Conservation (phyloP, 2,113 vertebrate species). For the Lepus timidus region DNA sequence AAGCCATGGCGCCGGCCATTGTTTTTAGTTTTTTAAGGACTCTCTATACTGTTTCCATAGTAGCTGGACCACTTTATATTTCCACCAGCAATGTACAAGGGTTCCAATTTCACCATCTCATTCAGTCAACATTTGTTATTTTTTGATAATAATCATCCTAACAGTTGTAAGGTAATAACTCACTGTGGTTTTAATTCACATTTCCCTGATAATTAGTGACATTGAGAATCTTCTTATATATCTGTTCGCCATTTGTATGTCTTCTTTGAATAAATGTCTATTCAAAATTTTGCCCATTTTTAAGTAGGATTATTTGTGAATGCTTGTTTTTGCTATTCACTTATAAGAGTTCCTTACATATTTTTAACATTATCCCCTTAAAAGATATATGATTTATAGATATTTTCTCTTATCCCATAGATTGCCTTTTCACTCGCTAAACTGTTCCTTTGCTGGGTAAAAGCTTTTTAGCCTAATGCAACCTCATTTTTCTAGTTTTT, state of each 20-base stretch:
- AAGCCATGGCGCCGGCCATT: too few species aligned
- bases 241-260: not conserved
- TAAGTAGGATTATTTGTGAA: not conserved
- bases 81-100: not conserved
- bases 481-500: not conserved
- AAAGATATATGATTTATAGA: not conserved
- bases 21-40: not conserved
- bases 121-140: not conserved
- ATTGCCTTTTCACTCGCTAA: not conserved
- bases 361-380: not conserved
- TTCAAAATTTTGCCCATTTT: not conserved
- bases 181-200: not conserved
- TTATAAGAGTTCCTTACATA: not conserved
- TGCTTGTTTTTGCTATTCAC: not conserved
- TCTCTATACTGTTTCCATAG: not conserved
- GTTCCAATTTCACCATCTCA: not conserved
- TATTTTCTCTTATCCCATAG: not conserved
- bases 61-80: not conserved
- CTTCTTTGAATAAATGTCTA: not conserved
- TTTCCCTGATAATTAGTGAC: not conserved
- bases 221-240: not conserved
- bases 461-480: not conserved
- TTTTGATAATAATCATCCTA: not conserved
- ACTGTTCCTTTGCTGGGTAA: not conserved
- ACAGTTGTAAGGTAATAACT: not conserved